phyloP scores from a whole-genome alignment of 2,113 vertebrate genomes.

The Dicrurus megarhynchus region DNA sequence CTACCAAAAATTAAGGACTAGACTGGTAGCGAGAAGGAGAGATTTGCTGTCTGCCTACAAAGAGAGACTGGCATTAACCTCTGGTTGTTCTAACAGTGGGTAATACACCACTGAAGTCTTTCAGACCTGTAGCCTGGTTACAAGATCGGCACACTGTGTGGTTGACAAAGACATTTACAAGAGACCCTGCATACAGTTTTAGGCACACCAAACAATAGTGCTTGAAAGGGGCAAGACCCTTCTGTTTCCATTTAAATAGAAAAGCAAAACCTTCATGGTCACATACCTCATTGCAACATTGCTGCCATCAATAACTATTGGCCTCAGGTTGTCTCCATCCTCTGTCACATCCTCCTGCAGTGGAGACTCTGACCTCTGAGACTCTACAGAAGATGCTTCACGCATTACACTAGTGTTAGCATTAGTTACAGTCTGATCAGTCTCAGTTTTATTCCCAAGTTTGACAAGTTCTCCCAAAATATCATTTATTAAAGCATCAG shows the following conservation, averaged over 20 bases:
- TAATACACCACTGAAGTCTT: background rate
- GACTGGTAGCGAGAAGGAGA: background rate
- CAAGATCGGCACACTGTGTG: background rate
- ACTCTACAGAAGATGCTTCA: conserved; percentile 80
- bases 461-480: conserved; percentile 97
- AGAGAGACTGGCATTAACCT: background rate
- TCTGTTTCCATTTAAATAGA: background rate
- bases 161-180: background rate
- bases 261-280: background rate
- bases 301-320: conserved; percentile 93
- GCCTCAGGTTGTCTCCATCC: conserved; percentile 92
- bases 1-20: background rate
- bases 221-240: background rate
- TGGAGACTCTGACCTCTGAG: conserved; percentile 85
- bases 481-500: conserved; percentile 95
- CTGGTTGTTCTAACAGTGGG: background rate
- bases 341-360: conserved; percentile 77
- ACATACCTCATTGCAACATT: conserved; percentile 98
- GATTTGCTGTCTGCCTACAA: background rate
- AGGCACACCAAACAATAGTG: background rate
- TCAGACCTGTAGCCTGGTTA: background rate
- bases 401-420: conserved; percentile 63
- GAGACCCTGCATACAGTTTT: background rate
- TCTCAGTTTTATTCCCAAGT: conserved; percentile 90
- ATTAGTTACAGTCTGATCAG: conserved; percentile 76